Percentiles rank a stretch among this genome's conserved stretches.
These are phyloP conservation scores for Xanthia togata DNA, from an alignment of 2,888 invertebrate genomes.

Conservation along the genomic window DNA sequence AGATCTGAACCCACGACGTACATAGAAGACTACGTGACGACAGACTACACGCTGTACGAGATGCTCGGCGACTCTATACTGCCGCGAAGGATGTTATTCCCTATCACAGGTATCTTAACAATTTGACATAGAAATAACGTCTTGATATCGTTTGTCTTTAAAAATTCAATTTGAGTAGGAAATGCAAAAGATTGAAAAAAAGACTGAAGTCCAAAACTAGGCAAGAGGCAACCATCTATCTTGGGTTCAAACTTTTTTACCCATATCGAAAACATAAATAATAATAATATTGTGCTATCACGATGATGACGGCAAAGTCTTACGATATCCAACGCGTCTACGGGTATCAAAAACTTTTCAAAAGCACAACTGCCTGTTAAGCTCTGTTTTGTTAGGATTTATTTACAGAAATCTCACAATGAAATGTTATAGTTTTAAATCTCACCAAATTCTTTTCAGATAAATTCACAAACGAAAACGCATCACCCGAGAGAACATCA, in stretches of 20 bases:
- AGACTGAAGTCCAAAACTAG: too few species aligned
- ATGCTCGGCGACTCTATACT: constrained; percentile 87
- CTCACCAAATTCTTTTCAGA: constrained; percentile 66
- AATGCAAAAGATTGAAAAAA: too few species aligned
- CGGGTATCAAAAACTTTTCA: background rate
- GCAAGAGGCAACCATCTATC: too few species aligned
- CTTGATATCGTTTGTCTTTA: too few species aligned
- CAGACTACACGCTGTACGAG: constrained; percentile 86
- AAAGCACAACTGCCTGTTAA: background rate
- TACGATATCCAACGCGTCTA: too few species aligned
- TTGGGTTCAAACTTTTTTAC: too few species aligned
- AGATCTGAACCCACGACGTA: constrained; percentile 86
- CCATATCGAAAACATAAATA: too few species aligned
- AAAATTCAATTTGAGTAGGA: too few species aligned
- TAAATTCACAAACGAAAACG: constrained; percentile 66
- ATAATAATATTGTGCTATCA: too few species aligned
- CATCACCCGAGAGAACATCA: constrained; percentile 69
- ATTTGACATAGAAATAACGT: background rate
- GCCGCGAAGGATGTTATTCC: constrained; percentile 83
- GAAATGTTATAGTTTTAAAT: background rate
- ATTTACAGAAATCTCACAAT: background rate
- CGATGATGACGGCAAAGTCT: too few species aligned
- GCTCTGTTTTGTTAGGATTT: background rate
- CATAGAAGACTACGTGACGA: constrained; percentile 85
- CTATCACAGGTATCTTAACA: constrained; percentile 74